phyloP scores from a whole-genome alignment of 2,797 vertebrate genomes.

The Margarornis squamiger region DNA sequence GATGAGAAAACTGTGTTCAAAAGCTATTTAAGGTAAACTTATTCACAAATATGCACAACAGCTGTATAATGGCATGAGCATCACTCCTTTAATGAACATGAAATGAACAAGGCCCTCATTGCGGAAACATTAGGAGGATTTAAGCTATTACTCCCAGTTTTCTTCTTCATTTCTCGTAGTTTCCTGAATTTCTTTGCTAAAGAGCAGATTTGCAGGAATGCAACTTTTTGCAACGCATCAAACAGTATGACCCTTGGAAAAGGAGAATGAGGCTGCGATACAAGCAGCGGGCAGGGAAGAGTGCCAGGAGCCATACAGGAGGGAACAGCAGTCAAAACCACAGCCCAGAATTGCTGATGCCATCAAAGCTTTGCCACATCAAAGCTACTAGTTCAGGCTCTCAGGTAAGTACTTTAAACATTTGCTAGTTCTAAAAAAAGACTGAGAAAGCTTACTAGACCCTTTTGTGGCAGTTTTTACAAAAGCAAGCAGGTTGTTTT shows the following conservation, averaged over 20 bases:
- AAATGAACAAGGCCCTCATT: not conserved
- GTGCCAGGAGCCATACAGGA: not conserved
- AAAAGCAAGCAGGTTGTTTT: not conserved
- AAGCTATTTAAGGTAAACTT: not conserved
- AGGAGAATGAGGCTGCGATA: not conserved
- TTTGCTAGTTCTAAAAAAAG: not conserved
- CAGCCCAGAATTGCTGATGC: not conserved
- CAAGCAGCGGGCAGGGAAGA: not conserved
- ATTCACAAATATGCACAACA: not conserved
- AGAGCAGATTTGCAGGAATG: not conserved
- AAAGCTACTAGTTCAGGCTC: not conserved
- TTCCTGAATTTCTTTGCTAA: not conserved
- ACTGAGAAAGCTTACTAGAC: not conserved
- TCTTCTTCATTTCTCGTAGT: not conserved
- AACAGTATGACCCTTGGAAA: not conserved
- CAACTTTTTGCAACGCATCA: not conserved
- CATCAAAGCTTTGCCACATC: not conserved
- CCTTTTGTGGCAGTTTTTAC: not conserved
- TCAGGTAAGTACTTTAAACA: not conserved
- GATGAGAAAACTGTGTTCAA: not conserved
- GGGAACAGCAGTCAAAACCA: not conserved
- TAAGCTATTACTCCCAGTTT: not conserved
- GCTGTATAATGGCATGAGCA: not conserved
- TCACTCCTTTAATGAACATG: not conserved
- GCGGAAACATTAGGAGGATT: fast-evolving